Base-by-base conservation (phyloP, 2,797 vertebrate species). In the Onychomys torridus region DNA sequence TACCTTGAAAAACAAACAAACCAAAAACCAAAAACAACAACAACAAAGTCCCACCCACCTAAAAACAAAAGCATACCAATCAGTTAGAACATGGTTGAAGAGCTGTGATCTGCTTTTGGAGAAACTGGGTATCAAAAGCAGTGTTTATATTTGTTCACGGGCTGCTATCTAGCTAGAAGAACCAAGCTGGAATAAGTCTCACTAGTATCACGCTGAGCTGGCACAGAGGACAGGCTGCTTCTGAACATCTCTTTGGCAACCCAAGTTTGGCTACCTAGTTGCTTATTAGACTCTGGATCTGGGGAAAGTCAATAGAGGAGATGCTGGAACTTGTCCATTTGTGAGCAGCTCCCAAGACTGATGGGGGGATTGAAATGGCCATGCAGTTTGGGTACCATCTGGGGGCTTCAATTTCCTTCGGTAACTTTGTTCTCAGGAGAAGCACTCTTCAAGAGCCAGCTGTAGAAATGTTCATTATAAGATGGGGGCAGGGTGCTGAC, bases 401-500 rank as follows among this genome's bases (percentile, higher is more conserved):
- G 16, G 32, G 55, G 34, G 43, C 52, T 97, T 97, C 94, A 85
- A 97, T 96, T 91, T 90, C 77, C 37, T 46, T 86, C 46, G 81
- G 86, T 40, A 82, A 91, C 83, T 88, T 79, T 14, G 65, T 55
- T 89, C 95, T 93, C 61, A 49, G 57, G 84, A 96, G 86, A 90
- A 88, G 55, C 6, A 11, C 32, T 91, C 65, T 90, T 84, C 94
- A 84, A 94, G 67, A 96, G 77, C 5, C 91, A 90, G 87, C 73
- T 94, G 71, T 27, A 96, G 93, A 96, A 96, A 85, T 61, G 76
- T 65, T 90, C 92, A 94, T 90, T 49, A 32, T 21, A 77, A 78
- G 63, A 84, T 32, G 13, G 43, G 46, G 83, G 29, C 5, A 9
- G 29, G 10, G 57, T 37, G 59, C 87, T 61, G 61, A 75, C 32